Conservation (phyloP, 2,113 vertebrate genomes). For the Ailurus styani region DNA sequence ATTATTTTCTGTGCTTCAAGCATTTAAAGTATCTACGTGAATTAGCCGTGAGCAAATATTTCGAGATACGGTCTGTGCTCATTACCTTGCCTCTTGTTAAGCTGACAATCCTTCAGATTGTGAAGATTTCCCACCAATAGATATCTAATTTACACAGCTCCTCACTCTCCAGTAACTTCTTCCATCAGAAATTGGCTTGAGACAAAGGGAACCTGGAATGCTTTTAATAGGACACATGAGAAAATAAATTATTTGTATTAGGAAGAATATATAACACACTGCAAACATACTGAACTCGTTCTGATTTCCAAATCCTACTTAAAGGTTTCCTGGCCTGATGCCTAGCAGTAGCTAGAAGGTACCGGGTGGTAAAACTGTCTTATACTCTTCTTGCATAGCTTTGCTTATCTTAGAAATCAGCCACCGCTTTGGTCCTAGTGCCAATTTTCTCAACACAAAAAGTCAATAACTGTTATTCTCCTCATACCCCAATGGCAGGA, state of each 20-base stretch:
- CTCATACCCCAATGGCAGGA: background rate
- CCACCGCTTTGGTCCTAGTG: background rate
- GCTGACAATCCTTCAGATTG: background rate
- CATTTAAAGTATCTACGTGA: conserved; percentile 29
- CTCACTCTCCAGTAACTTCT: conserved; percentile 1
- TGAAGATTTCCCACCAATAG: conserved; percentile 31
- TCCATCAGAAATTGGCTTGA: conserved; percentile 21
- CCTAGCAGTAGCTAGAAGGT: background rate
- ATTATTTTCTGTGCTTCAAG: conserved; percentile 47
- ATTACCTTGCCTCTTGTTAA: background rate
- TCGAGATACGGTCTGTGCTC: background rate
- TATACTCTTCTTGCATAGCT: background rate
- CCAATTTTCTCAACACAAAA: background rate
- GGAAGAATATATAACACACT: background rate
- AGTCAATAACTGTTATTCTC: background rate
- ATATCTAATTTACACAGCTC: background rate
- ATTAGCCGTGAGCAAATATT: conserved; percentile 13
- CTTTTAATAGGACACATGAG: background rate
- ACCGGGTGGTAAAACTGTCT: background rate
- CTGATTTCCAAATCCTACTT: conserved; percentile 19
- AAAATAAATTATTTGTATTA: background rate
- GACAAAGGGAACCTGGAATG: background rate
- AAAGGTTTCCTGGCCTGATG: background rate
- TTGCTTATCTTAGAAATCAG: background rate
- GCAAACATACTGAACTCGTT: background rate